Conservation (phyloP, 1,140 invertebrate species). For the Cotesia typhae region DNA sequence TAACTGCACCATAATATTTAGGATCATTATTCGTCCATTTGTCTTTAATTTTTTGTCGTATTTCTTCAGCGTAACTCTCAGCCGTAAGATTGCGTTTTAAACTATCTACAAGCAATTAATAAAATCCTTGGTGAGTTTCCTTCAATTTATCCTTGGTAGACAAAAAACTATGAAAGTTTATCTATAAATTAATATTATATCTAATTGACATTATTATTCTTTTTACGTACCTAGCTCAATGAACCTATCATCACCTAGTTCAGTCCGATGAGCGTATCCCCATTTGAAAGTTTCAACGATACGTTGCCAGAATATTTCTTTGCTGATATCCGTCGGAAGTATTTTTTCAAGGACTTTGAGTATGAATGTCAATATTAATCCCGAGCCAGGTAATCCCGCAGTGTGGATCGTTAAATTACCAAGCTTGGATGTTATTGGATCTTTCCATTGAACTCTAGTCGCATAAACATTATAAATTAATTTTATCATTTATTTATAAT, state of each 20-base stretch:
- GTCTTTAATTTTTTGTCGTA: conserved; percentile 74
- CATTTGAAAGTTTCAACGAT: conserved; percentile 94
- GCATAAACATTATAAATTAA: no score
- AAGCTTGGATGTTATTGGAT: conserved; percentile 68
- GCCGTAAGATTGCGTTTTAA: conserved; percentile 71
- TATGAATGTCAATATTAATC: conserved; percentile 83
- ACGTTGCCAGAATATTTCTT: conserved; percentile 75
- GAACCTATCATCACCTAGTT: conserved; percentile 84
- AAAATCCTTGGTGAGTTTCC: no score
- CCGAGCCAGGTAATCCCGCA: conserved; percentile 84
- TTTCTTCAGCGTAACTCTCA: conserved; percentile 69
- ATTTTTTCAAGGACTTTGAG: conserved; percentile 81
- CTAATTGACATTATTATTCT: not conserved
- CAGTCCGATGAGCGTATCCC: conserved; percentile 86
- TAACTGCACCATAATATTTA: conserved; percentile 75
- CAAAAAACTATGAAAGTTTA: no score
- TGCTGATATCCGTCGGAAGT: conserved; percentile 51
- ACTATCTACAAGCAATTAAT: conserved; percentile 66
- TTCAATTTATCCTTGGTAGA: no score
- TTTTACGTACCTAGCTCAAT: conserved; percentile 47
- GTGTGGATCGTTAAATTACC: conserved; percentile 74
- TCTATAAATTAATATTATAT: no score
- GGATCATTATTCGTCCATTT: conserved; percentile 74
- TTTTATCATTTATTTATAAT: no score
- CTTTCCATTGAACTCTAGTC: conserved; percentile 70